Conservation (phyloP, 1,140 invertebrate genomes). For the Drosophila funebris region DNA sequence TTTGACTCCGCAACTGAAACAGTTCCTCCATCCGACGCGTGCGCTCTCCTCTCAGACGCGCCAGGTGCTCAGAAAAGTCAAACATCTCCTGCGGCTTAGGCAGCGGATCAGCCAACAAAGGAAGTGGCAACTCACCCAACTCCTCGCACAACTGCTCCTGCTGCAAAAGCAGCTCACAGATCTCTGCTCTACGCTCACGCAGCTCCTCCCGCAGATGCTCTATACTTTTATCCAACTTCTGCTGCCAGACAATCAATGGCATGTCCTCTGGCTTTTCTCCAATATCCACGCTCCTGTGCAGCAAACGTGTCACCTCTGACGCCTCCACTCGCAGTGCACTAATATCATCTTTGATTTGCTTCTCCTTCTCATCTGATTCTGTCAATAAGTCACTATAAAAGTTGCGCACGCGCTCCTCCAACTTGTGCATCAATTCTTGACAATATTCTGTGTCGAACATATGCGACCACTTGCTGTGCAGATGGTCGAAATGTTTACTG, state of each 20-base stretch:
- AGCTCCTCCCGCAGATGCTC: conserved; percentile 52
- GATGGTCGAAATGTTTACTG: conserved; percentile 41
- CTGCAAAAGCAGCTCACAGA: conserved; percentile 57
- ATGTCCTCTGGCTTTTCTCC: conserved; percentile 32
- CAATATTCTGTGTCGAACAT: conserved; percentile 63
- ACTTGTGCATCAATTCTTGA: conserved; percentile 45
- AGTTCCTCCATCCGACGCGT: conserved; percentile 47
- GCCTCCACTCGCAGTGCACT: conserved; percentile 38
- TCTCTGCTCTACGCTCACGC: conserved; percentile 47
- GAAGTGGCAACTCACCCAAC: conserved; percentile 50
- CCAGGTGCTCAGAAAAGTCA: conserved; percentile 49
- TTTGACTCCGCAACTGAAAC: conserved; percentile 44
- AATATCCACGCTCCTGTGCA: conserved; percentile 44
- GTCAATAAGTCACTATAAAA: conserved; percentile 59
- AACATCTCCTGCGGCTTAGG: conserved; percentile 57
- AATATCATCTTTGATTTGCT: conserved; percentile 38
- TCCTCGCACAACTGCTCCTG: conserved; percentile 67
- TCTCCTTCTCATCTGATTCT: conserved; percentile 59
- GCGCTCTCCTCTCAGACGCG: conserved; percentile 33
- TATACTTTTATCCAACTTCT: conserved; percentile 56
- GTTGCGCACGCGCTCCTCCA: conserved; percentile 50
- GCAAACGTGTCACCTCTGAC: conserved; percentile 30
- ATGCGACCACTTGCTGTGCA: conserved; percentile 55
- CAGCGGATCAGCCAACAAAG: conserved; percentile 58
- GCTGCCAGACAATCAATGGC: conserved; percentile 54